Evolutionary conservation across 2,888 invertebrate species (phyloP), one percentile per base, ranked within the genome.

Genomic region (Isotomurus palustris): DNA sequence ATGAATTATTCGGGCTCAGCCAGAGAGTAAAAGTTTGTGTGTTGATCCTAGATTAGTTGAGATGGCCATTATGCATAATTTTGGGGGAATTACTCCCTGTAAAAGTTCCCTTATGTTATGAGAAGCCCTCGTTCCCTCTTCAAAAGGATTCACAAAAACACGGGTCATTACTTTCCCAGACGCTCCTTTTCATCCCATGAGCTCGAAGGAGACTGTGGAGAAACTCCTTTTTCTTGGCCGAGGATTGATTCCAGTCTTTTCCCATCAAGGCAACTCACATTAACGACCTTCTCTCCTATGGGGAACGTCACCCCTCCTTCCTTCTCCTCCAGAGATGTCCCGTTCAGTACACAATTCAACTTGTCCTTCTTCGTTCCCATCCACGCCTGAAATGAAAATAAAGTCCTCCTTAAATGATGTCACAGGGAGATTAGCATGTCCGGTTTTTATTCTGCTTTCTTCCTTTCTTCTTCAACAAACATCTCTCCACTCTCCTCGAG

Each of bases 21-120:
- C 22, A 22, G 24, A 43, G 43, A 22, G 22, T 22, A 22, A 43
- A 43, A 21, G 21, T 43, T 43, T 5, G 22, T 24, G 22, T 24
- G 43, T 43, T 43, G 43, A 43, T 43, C 43, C 43, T 19, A 22
- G 43, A 43, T 40, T 43, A 43, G 43, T 43, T 43, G 43, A 43
- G 43, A 43, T 43, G 22, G 22, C 43, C 43, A 43, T 43, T 43
- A 43, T 43, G 43, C 43, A 43, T 43, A 43, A 43, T 43, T 43
- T 43, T 19, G 22, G 24, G 22, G 14, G 43, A 43, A 43, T 43
- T 43, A 43, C 22, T 22, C 24, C 32, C 14, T 32, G 32, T 32
- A 32, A 8, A 32, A 10, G 32, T 14, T 32, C 32, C 32, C 32
- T 10, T n/a, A n/a, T n/a, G n/a, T n/a, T n/a, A n/a, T n/a, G n/a